Evolutionary conservation across 2,888 invertebrate genomes (phyloP).

Genomic region (Cheiracanthium punctorium): DNA sequence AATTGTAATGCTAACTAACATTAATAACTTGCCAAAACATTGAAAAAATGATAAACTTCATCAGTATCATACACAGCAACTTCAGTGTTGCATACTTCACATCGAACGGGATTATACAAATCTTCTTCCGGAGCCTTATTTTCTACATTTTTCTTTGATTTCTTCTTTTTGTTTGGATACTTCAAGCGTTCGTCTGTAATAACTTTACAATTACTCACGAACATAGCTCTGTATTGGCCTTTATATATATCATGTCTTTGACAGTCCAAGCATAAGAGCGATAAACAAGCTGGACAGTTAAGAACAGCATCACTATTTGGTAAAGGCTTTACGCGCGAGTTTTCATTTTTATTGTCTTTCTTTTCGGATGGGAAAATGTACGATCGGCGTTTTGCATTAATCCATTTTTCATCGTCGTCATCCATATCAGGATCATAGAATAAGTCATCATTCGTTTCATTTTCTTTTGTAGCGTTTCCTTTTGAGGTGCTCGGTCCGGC

Average conservation of each 20-base stretch:
- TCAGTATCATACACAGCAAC: slow-evolving; percentile 79
- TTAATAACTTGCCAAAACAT: slow-evolving; percentile 78
- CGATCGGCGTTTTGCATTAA: slow-evolving; percentile 76
- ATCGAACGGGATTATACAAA: slow-evolving; percentile 78
- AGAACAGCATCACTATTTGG: slow-evolving; percentile 79
- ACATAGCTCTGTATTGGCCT: slow-evolving; percentile 81
- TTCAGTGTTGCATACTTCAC: slow-evolving; percentile 79
- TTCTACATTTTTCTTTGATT: slow-evolving; percentile 47
- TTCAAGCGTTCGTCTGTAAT: slow-evolving; percentile 75
- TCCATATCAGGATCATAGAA: slow-evolving; percentile 80
- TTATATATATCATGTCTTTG: slow-evolving; percentile 77
- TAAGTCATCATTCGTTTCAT: slow-evolving; percentile 75
- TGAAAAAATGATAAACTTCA: slow-evolving; percentile 81
- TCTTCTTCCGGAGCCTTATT: slow-evolving; percentile 73
- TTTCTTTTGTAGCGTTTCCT: slow-evolving; percentile 8
- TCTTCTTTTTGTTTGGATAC: slow-evolving; percentile 74
- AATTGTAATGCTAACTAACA: not conserved
- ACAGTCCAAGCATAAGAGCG: slow-evolving; percentile 80
- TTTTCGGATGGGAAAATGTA: slow-evolving; percentile 72
- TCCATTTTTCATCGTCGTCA: slow-evolving; percentile 79
- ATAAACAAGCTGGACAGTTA: slow-evolving; percentile 81
- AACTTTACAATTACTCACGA: slow-evolving; percentile 79
- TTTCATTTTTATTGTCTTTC: not conserved
- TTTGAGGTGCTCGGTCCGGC: not conserved
- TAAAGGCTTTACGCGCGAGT: slow-evolving; percentile 71